Conservation (phyloP, 2,888 invertebrate genomes). For the Mylabris sibirica region DNA sequence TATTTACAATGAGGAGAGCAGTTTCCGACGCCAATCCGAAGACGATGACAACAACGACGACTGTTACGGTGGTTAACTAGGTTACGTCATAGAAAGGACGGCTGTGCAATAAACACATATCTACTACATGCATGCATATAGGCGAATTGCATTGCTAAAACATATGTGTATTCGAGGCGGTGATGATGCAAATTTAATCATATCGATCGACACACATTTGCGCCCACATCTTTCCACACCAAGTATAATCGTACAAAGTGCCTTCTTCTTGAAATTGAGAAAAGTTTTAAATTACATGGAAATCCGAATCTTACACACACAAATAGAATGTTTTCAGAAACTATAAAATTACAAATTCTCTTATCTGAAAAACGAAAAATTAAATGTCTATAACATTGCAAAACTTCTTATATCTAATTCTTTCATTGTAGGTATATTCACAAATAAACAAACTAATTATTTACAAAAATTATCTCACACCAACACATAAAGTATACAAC, state of each 20-base stretch:
- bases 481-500: too few relatives aligned
- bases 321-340: neutral
- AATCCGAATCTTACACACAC: neutral
- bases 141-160: neutral
- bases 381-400: too few relatives aligned
- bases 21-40: constrained; percentile 50
- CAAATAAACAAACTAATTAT: neutral
- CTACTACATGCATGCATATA: neutral
- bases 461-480: neutral
- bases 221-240: neutral
- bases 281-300: neutral
- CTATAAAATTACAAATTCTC: neutral
- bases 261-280: neutral
- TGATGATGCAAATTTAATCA: constrained; percentile 6
- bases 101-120: too few relatives aligned
- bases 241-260: neutral
- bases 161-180: neutral
- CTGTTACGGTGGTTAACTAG: constrained; percentile 43
- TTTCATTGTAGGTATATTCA: too few relatives aligned
- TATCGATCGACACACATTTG: constrained; percentile 2
- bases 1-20: constrained; percentile 54
- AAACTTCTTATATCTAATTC: too few relatives aligned
- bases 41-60: constrained; percentile 23
- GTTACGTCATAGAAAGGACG: constrained; percentile 45
- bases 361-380: neutral